These are phyloP conservation scores for Leuciscus idus DNA, from an alignment of 2,113 vertebrate species.

Conservation along the genomic window DNA sequence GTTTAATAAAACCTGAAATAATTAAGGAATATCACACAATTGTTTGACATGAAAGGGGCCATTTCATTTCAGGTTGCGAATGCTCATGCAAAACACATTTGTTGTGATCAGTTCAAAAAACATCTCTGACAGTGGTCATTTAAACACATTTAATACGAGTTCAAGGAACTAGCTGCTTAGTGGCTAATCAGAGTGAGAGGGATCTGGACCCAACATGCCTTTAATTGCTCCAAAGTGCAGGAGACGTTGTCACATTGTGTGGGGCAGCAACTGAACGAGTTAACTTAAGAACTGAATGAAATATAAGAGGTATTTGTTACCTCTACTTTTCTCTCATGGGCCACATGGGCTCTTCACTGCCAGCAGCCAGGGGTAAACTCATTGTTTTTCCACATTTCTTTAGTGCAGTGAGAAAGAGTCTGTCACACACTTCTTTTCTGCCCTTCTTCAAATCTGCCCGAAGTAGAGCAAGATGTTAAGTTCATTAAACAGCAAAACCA, in stretches of 20 bases:
- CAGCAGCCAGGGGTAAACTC: conserved; percentile 29
- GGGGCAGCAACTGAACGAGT: conserved; percentile 4
- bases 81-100: background rate
- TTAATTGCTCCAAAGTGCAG: conserved; percentile 40
- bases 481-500: conserved; percentile 64
- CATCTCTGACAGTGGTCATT: background rate
- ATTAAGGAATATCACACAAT: background rate
- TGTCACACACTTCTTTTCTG: conserved; percentile 56
- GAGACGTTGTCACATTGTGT: conserved; percentile 19
- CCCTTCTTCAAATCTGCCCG: conserved; percentile 55
- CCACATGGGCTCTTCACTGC: background rate
- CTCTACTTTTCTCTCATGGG: conserved; percentile 5
- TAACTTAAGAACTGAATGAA: conserved; percentile 16
- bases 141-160: conserved; percentile 45
- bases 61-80: background rate
- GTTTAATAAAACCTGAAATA: background rate
- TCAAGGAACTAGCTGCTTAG: conserved; percentile 40
- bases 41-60: background rate
- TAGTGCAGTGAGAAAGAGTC: conserved; percentile 51
- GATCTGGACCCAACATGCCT: conserved; percentile 18
- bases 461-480: conserved; percentile 61
- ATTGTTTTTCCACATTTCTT: conserved; percentile 54
- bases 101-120: background rate
- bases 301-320: conserved; percentile 11
- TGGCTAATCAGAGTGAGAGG: conserved; percentile 46